Percentiles rank a stretch among this genome's conserved stretches.
Conservation (phyloP, 92 coral and sea anemone genomes). For the Palythoa heliodiscus region DNA sequence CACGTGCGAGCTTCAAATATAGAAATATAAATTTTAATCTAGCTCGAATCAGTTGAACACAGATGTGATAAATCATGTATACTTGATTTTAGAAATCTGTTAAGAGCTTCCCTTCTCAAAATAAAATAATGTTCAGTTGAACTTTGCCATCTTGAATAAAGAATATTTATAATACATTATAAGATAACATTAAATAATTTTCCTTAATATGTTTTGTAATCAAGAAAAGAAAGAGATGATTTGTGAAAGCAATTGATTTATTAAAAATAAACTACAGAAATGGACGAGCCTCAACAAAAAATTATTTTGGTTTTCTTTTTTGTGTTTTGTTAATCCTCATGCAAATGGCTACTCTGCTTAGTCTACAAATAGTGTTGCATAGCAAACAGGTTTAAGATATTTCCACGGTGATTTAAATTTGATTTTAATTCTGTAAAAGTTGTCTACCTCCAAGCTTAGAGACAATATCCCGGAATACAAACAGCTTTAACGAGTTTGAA, state of each 20-base stretch:
- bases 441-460: too few species aligned
- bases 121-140: background rate
- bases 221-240: background rate
- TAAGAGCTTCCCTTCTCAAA: background rate
- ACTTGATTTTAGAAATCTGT: background rate
- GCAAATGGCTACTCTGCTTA: background rate
- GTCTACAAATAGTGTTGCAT: background rate
- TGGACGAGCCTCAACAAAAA: background rate
- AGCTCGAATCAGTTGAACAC: background rate
- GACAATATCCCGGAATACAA: background rate
- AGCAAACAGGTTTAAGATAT: slow-evolving; percentile 23
- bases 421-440: background rate
- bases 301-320: background rate
- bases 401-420: slow-evolving; percentile 32
- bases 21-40: background rate
- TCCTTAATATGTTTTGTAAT: background rate
- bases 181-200: slow-evolving; percentile 6
- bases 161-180: slow-evolving; percentile 5
- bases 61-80: background rate
- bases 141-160: background rate
- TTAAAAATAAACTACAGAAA: slow-evolving; percentile 16
- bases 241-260: slow-evolving; percentile 15
- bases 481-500: background rate
- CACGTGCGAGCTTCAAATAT: background rate
- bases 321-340: background rate